Percentiles rank a stretch among this genome's conserved stretches.
Evolutionary conservation across 2,797 vertebrate genomes (phyloP).

Genomic region (Sphenodon punctatus): DNA sequence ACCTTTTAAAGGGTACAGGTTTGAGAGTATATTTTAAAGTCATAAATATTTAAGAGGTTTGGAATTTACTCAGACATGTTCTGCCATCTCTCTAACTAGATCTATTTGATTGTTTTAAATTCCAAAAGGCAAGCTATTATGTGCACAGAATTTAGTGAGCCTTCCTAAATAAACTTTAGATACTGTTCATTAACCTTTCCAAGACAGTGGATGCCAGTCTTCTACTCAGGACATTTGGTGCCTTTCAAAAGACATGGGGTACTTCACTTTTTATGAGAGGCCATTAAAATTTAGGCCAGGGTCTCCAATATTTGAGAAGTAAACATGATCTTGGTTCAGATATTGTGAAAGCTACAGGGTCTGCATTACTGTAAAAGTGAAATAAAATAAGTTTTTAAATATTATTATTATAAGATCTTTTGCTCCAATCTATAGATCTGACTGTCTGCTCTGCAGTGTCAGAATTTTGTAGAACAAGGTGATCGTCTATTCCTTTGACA

Average conservation of each 20-base stretch:
- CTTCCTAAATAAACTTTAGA: slow-evolving; percentile 33
- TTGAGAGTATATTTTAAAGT: slow-evolving; percentile 47
- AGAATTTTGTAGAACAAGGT: background rate
- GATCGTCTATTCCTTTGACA: background rate
- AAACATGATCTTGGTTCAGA: background rate
- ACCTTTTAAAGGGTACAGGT: background rate
- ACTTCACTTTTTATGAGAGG: background rate
- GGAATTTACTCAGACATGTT: slow-evolving; percentile 45
- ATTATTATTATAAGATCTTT: background rate
- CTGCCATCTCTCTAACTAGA: slow-evolving; percentile 20
- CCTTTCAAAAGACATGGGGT: background rate
- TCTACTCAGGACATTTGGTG: background rate
- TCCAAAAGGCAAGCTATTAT: slow-evolving; percentile 6
- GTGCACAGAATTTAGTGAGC: background rate
- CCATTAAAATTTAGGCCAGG: background rate
- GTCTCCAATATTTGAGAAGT: background rate
- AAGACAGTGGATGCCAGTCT: slow-evolving; percentile 14
- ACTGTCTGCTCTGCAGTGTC: background rate
- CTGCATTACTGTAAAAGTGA: background rate
- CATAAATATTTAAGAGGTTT: slow-evolving; percentile 47
- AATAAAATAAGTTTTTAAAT: background rate
- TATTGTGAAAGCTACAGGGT: background rate
- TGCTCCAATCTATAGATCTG: background rate
- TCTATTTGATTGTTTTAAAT: slow-evolving; percentile 54
- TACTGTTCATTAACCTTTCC: slow-evolving; percentile 41